Base-by-base conservation (phyloP, 2,797 vertebrate species). In the Erethizon dorsatum region DNA sequence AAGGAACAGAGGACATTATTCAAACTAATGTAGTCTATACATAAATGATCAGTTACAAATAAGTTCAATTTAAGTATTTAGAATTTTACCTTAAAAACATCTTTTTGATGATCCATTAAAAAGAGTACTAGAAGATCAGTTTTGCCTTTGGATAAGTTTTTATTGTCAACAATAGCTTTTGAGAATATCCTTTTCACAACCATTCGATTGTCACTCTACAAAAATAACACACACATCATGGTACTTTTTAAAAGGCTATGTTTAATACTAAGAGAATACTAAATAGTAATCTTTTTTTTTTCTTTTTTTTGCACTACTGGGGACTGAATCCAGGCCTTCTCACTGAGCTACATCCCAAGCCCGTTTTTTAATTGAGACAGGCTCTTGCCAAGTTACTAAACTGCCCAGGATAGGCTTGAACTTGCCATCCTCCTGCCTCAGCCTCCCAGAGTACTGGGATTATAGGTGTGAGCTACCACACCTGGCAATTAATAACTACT, bases 191-290 rank as follows among this genome's bases (percentile, higher is more conserved):
- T 99, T 98, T 99, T 99, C 98, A 99, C 99, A 18, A 99, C 99
- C 99, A 99, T 99, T 96, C 99, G 98, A 98, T 99, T 99, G 97
- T 99, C 99, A 75, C 99, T 99, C 99, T 99, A 91, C 86, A 98
- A 97, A 97, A 97, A 97, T 20, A 90, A 20, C 52, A 88, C 56
- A 73, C n/a, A 92, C 0, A 15, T 20, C 80, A 84, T 2, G 28
- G 45, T 50, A 75, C 71, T 65, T 33, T 94, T 47, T 78, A 92
- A 65, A 96, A 88, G n/a, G 91, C 63, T 47, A 93, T 28, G 5
- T 77, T 91, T 61, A 80, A 69, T 28, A 57, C 22, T 31, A 95
- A 91, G 41, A n/a, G 22, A 79, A 37, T 85, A 63, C 83, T 59
- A 77, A 87, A 54, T 92, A 79, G 15, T 10, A 79, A 79, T 52